Evolutionary conservation across 2,888 invertebrate species (phyloP).

Genomic region (Heliothis peltigera): DNA sequence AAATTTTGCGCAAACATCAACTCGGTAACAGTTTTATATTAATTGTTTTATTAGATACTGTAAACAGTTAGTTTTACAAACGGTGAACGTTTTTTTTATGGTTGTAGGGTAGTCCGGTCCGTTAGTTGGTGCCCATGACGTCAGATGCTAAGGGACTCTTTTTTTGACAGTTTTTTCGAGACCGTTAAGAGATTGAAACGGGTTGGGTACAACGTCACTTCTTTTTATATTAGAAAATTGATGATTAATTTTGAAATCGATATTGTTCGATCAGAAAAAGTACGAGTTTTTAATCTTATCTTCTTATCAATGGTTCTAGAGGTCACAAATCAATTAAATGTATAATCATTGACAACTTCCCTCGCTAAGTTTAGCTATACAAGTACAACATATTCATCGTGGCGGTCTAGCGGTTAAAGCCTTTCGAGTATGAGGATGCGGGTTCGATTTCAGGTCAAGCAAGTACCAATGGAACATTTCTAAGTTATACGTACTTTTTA

Average conservation of each 20-base stretch:
- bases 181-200: conserved; percentile 32
- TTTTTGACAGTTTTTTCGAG: conserved; percentile 59
- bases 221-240: too few relatives aligned
- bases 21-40: conserved; percentile 56
- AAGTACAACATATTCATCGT: not conserved
- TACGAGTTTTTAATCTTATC: too few relatives aligned
- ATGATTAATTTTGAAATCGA: too few relatives aligned
- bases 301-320: too few relatives aligned
- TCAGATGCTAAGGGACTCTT: conserved; percentile 53
- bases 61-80: conserved; percentile 63
- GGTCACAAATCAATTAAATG: not conserved
- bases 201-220: conserved; percentile 14
- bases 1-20: conserved; percentile 81
- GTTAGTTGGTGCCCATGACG: conserved; percentile 73
- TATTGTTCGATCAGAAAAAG: not conserved
- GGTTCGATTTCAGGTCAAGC: too few relatives aligned
- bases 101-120: conserved; percentile 64
- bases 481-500: too few relatives aligned
- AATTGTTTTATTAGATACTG: conserved; percentile 70
- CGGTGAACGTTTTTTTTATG: conserved; percentile 63
- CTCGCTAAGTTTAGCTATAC: conserved; percentile 8
- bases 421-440: too few relatives aligned
- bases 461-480: too few relatives aligned
- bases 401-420: too few relatives aligned
- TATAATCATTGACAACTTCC: not conserved